Evolutionary conservation across 2,888 invertebrate species (phyloP), one percentile per base, ranked within the genome.

Genomic region (Harpagoxenus sublaevis): DNA sequence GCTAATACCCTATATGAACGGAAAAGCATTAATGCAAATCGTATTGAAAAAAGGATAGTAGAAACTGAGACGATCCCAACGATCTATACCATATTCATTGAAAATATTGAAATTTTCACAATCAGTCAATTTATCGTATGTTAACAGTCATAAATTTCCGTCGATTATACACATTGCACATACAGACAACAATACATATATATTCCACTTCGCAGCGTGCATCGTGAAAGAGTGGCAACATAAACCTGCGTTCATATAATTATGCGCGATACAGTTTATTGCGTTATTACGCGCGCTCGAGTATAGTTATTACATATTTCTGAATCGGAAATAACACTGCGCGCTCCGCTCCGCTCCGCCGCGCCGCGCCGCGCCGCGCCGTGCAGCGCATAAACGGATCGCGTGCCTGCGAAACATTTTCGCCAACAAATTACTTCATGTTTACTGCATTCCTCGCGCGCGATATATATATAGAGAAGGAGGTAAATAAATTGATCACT

Each of bases 401-500:
- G 79, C 79, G 79, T 81, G 79, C 71, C 60, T 60, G 73, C 60
- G 48, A 81, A 81, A 60, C 79, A 81, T 81, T 81, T 71, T 81
- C 79, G 71, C 79, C 79, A 48, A 81, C 79, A 71, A 81, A 81
- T 81, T 81, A 81, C 79, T 60, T 81, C 71, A 60, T 71, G 71
- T 81, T 81, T 81, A 71, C 79, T 81, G 79, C 79, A 81, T 81
- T 81, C 79, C 71, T 18, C 48, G 23, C 12, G 60, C 71, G 71
- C 23, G 23, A 23, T 23, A 81, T 70, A 70, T 70, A 60, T 70
- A 70, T 70, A 60, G 79, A 57, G 79, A 71, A 60, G 71, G 79
- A 81, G 73, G 79, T 81, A 81, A 81, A 81, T 81, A 81, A 81
- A 81, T 81, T 81, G 79, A 81, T 81, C 79, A 81, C 71, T 81